A percentile compares a stretch with the other conserved stretches of the same genome.
Conservation (phyloP, 2,113 vertebrate genomes). For the Salvelinus namaycush region DNA sequence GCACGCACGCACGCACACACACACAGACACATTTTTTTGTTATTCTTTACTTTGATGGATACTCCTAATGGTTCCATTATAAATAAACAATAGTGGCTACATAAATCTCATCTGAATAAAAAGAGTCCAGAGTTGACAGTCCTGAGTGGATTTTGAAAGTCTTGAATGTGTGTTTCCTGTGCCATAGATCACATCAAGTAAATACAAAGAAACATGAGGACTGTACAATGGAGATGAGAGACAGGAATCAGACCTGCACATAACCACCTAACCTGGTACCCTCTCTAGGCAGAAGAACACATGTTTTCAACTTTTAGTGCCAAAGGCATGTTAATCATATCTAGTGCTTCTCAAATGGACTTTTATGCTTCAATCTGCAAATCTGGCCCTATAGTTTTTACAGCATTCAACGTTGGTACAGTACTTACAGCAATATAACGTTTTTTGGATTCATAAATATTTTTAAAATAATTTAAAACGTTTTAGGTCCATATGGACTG, state of each 20-base stretch:
- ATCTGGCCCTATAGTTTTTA: conserved; percentile 45
- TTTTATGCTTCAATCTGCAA: conserved; percentile 66
- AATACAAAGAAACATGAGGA: background rate
- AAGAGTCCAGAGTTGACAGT: conserved; percentile 24
- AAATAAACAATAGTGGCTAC: conserved; percentile 34
- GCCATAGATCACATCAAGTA: background rate
- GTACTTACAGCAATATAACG: conserved; percentile 53
- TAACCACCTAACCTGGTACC: background rate
- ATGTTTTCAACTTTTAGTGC: conserved; percentile 35
- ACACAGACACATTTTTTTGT: background rate
- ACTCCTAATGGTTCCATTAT: background rate
- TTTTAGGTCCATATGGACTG: conserved; percentile 46
- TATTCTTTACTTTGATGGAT: background rate
- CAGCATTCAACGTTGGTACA: conserved; percentile 38
- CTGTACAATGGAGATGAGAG: background rate
- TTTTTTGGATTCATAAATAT: conserved; percentile 69
- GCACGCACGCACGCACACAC: conserved; percentile 13
- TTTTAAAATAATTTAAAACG: conserved; percentile 62
- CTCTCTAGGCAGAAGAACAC: conserved; percentile 30
- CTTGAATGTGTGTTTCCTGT: background rate
- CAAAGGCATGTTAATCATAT: conserved; percentile 53
- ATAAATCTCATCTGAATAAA: conserved; percentile 1
- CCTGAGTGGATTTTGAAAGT: conserved; percentile 13
- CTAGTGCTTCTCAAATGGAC: conserved; percentile 52
- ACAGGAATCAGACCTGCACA: no score